Percentiles rank a stretch among this genome's conserved stretches.
These are phyloP conservation scores for Lepidiolamprologus cunningtoni DNA, from an alignment of 2,113 vertebrate genomes.

Conservation along the genomic window DNA sequence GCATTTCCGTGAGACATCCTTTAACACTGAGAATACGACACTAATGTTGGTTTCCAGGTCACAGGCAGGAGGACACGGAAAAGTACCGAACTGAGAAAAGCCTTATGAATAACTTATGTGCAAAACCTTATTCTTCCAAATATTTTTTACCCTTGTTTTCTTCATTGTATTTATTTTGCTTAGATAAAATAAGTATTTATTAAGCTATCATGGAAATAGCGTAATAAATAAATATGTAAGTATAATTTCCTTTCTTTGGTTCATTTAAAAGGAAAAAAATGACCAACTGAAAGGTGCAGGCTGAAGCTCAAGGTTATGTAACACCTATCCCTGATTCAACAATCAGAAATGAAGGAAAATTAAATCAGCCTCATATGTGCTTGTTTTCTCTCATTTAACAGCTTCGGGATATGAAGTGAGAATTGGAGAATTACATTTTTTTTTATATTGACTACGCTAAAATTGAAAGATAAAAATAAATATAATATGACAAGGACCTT, in stretches of 20 bases:
- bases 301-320: neutral
- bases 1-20: neutral
- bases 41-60: neutral
- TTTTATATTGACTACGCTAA: neutral
- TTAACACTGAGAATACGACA: neutral
- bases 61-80: neutral
- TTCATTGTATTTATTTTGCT: neutral
- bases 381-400: neutral
- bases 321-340: neutral
- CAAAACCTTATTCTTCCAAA: neutral
- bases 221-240: neutral
- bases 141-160: neutral
- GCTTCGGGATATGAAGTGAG: fast-evolving
- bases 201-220: fast-evolving
- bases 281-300: neutral
- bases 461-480: neutral
- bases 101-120: neutral
- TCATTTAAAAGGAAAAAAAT: neutral
- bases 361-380: neutral
- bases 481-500: neutral
- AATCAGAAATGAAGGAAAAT: neutral
- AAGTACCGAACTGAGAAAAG: neutral
- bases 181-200: neutral
- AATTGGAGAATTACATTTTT: fast-evolving
- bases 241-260: neutral